Base-by-base conservation (phyloP, 1,140 invertebrate species). In the Rhizoglyphus robini region DNA sequence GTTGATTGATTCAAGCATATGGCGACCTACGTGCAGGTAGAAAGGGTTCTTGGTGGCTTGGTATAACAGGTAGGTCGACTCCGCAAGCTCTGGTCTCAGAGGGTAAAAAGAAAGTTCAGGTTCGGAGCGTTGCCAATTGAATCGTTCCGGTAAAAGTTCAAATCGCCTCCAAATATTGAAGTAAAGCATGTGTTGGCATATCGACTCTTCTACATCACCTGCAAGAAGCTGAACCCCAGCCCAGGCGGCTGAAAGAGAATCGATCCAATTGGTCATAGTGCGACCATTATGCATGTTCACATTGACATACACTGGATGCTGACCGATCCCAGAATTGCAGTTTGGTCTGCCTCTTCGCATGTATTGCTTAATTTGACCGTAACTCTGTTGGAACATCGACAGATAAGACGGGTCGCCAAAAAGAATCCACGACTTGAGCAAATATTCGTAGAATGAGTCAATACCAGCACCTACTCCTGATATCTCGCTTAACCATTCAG, bases 131-230 rank as follows among this genome's bases (percentile, higher is more conserved):
- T 84, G 78, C 85, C 84, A 86, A 72, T 86, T 85, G 72, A 80
- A 86, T 41, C 84, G 70, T 71, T 86, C 84, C 3, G 84, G 85
- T 46, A 87, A 71, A 36, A 81, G 79, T 13, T 79, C 81, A 72
- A 82, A 86, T 68, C 80, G 76, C 71, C 80, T 77, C 84, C 84
- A 86, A 61, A 86, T 81, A 25, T 79, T 75, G 73, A 82, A 84
- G 73, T 83, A 85, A 15, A 86, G 72, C 13, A 83, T 83, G 73
- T 86, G 85, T 20, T 77, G 76, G 73, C 84, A 86, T 67, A 86
- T 84, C 5, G 85, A 84, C 74, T 86, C 84, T 70, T 85, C 83
- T 61, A 86, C 75, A 73, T 86, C 83, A 66, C 85, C 85, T 73
- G 81, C 77, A 48, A 86, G 70, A 15, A 85, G 81, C 76, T 83